A percentile compares a stretch with the other conserved stretches of the same genome.
phyloP scores from a whole-genome alignment of 1,140 invertebrate genomes.

The Cyphomyrmex costatus region DNA sequence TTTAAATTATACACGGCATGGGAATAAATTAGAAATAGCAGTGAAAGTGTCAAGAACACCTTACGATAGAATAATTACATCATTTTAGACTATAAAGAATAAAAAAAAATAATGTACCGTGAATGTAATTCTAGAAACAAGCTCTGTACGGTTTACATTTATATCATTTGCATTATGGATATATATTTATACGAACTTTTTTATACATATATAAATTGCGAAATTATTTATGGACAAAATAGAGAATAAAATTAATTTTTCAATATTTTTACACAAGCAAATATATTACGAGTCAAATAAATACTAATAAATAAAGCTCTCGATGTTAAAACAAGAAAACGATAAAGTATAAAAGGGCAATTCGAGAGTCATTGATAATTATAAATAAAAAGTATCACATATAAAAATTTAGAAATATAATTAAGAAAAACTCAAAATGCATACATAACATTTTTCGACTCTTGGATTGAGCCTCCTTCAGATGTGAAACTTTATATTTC shows the following conservation, averaged over 20 bases:
- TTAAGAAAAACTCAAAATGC: too few relatives aligned
- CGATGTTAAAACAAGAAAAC: too few relatives aligned
- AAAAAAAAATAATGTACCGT: not conserved
- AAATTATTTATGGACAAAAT: not conserved
- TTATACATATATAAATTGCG: not conserved
- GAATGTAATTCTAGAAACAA: not conserved
- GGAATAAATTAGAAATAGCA: not conserved
- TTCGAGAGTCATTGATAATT: too few relatives aligned
- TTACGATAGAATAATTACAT: constrained; percentile 15
- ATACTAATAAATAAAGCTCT: too few relatives aligned
- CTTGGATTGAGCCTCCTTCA: too few relatives aligned
- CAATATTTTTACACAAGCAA: not conserved
- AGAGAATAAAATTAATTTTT: not conserved
- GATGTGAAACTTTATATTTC: too few relatives aligned
- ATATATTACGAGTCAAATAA: not conserved
- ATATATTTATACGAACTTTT: not conserved
- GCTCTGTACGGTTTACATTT: not conserved
- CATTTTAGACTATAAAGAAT: not conserved
- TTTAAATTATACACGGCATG: not conserved
- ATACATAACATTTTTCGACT: too few relatives aligned
- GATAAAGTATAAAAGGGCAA: too few relatives aligned
- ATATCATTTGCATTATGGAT: constrained; percentile 8
- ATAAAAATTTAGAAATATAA: too few relatives aligned
- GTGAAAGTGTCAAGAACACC: not conserved
- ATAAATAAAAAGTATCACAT: too few relatives aligned